phyloP scores from a whole-genome alignment of 2,888 invertebrate genomes.

The Cheilosia variabilis region DNA sequence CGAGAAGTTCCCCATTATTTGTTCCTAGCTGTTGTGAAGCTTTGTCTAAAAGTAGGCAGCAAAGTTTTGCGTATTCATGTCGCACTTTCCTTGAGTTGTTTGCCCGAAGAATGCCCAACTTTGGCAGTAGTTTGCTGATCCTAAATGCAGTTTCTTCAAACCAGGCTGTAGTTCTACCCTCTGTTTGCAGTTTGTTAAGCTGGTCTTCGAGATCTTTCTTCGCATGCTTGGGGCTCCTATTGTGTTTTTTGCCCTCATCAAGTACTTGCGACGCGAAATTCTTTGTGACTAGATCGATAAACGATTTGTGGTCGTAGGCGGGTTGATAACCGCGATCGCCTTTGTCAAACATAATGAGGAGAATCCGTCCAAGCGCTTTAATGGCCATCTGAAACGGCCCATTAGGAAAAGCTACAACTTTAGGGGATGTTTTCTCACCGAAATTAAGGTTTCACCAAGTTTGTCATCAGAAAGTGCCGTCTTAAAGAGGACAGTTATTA shows the following conservation, averaged over 20 bases:
- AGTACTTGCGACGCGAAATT: conserved; percentile 67
- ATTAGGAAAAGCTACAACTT: neutral
- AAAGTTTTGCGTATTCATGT: conserved; percentile 86
- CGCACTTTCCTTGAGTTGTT: conserved; percentile 87
- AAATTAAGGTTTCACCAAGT: conserved; percentile 85
- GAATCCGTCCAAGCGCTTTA: conserved; percentile 80
- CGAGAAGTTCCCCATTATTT: conserved; percentile 86
- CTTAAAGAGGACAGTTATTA: conserved; percentile 84
- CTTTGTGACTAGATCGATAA: conserved; percentile 77
- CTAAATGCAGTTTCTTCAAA: conserved; percentile 80
- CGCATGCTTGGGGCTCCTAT: conserved; percentile 77
- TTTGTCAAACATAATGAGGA: conserved; percentile 82
- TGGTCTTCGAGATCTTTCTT: conserved; percentile 77
- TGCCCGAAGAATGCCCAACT: conserved; percentile 85
- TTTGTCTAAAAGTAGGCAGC: conserved; percentile 85
- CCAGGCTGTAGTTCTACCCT: conserved; percentile 83
- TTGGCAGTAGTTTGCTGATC: conserved; percentile 80
- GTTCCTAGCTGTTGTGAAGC: conserved; percentile 87
- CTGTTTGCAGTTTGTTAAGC: conserved; percentile 78
- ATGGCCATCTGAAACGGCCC: conserved; percentile 78
- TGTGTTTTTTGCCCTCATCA: conserved; percentile 55
- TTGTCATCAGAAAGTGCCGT: conserved; percentile 85
- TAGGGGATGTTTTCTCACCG: conserved; percentile 82
- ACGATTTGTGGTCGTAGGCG: conserved; percentile 52
- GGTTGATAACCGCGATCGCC: conserved; percentile 75